Evolutionary conservation across 2,797 vertebrate genomes (phyloP), one percentile per base, ranked within the genome.

Genomic region (Sylvilagus floridanus): DNA sequence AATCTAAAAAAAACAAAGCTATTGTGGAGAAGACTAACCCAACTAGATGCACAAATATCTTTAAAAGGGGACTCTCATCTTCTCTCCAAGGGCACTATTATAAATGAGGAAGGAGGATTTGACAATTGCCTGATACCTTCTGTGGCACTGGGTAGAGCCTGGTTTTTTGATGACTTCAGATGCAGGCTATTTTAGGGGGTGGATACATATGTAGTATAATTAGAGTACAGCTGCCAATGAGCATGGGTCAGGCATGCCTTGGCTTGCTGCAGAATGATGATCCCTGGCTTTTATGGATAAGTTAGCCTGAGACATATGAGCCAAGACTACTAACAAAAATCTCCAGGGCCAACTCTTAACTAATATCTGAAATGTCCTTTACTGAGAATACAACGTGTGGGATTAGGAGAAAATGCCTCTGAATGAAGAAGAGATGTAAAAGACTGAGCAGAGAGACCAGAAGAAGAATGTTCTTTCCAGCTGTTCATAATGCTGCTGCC

Each of bases 341-440:
- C 21, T 52, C 52, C 52, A 78, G 9, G 8, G 22, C 11, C 57
- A 88, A 50, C 24, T 71, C 35, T 52, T 71, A 85, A 47, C 52
- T 37, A 82, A 24, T 73, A 68, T 90, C 65, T 94, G 71, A 92
- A 96, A 78, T 78, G 65, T 50, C 83, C 26, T 94, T 71, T 88
- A 30, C 35, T 79, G 50, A 52, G 76, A 91, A n/a, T n/a, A 32
- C 26, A 60, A 71, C 30, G 35, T 57, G 26, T 84, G 42, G 47
- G 87, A 86, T 54, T 90, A 73, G 62, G 73, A 84, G 35, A 57
- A 86, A 69, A 57, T n/a, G 24, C 8, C 71, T 5, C 12, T 37
- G 47, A 35, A 78, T 63, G 50, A 6, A 62, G 32, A 63, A 54
- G 21, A 75, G 35, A 54, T 54, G 22, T 17, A 37, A 86, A 93